phyloP scores from a whole-genome alignment of 1,140 invertebrate species.

The Rhyzopertha dominica region DNA sequence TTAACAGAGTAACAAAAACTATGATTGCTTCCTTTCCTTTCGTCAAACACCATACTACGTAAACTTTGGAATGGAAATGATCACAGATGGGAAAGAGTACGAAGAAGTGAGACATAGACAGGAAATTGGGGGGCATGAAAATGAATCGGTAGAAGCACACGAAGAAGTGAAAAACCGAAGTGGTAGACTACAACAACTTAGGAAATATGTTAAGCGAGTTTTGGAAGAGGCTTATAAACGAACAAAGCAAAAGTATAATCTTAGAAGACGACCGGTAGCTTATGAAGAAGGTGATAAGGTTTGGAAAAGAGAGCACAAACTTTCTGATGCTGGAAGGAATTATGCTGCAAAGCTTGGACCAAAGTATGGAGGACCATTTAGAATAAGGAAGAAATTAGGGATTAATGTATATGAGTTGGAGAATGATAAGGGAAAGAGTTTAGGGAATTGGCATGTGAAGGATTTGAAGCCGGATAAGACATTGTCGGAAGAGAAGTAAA shows the following conservation, averaged over 20 bases:
- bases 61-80: slow-evolving; percentile 7
- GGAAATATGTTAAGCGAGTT: background rate
- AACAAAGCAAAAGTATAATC: slow-evolving; percentile 1
- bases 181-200: too few species aligned
- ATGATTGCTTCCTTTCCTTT: slow-evolving; percentile 26
- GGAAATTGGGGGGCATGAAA: too few species aligned
- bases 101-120: too few species aligned
- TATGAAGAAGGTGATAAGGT: background rate
- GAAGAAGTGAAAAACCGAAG: too few species aligned
- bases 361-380: too few species aligned
- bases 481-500: too few species aligned
- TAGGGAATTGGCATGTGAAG: too few species aligned
- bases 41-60: slow-evolving; percentile 22
- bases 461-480: too few species aligned
- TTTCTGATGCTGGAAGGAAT: background rate
- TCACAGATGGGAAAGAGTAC: slow-evolving; percentile 7
- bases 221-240: background rate
- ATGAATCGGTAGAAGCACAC: too few species aligned
- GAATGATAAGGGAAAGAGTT: too few species aligned
- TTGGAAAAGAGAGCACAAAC: background rate
- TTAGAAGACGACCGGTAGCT: slow-evolving; percentile 2
- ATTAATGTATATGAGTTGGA: too few species aligned
- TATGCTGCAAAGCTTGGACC: background rate
- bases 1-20: slow-evolving; percentile 26
- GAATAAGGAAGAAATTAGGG: too few species aligned